Conservation (phyloP, 2,888 invertebrate species). For the Notocelia uddmanniana region DNA sequence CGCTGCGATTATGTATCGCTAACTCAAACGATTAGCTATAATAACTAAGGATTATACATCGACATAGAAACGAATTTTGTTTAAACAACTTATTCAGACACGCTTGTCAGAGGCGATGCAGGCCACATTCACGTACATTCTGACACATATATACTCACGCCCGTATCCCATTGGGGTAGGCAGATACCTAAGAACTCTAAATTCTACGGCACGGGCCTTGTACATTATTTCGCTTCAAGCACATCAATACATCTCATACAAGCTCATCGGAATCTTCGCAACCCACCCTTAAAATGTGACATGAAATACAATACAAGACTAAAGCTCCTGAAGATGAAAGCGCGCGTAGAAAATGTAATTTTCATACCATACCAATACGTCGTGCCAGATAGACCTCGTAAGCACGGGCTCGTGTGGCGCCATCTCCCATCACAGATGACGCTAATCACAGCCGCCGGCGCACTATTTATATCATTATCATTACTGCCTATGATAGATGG, state of each 20-base stretch:
- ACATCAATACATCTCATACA: too few relatives aligned
- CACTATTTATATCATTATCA: conserved; percentile 9
- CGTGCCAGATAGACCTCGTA: too few relatives aligned
- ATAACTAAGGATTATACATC: conserved; percentile 46
- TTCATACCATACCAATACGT: neutral
- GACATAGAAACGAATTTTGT: conserved; percentile 26
- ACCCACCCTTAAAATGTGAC: too few relatives aligned
- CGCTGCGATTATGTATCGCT: conserved; percentile 67
- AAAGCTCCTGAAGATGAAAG: too few relatives aligned
- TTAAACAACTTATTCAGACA: conserved; percentile 4
- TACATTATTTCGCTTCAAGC: too few relatives aligned
- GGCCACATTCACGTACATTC: neutral
- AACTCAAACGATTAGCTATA: conserved; percentile 63
- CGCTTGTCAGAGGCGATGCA: neutral
- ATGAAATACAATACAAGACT: too few relatives aligned
- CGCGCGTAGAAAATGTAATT: neutral
- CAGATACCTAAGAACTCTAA: too few relatives aligned
- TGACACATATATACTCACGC: too few relatives aligned
- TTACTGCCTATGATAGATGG: neutral
- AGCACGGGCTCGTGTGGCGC: conserved; percentile 19
- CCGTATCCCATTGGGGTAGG: too few relatives aligned
- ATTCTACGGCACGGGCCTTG: too few relatives aligned
- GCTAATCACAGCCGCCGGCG: conserved; percentile 30
- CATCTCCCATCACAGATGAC: conserved; percentile 7
- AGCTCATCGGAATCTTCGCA: too few relatives aligned